phyloP scores from a whole-genome alignment of 2,888 invertebrate species.

The Saturnia japonica region DNA sequence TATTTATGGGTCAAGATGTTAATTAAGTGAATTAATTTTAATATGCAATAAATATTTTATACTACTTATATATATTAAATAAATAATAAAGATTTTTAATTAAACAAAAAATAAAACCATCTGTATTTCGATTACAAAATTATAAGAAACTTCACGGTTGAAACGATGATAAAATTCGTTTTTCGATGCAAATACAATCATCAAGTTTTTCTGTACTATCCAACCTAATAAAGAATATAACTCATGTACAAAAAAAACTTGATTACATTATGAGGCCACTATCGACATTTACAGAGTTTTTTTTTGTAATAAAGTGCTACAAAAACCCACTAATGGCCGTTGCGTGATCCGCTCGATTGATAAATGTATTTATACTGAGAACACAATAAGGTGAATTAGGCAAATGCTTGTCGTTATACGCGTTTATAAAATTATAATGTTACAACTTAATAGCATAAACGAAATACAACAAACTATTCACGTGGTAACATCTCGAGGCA shows the following conservation, averaged over 20 bases:
- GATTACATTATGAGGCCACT: slow-evolving; percentile 22
- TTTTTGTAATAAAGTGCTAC: slow-evolving; percentile 14
- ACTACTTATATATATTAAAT: no score
- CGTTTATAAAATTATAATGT: slow-evolving; percentile 11
- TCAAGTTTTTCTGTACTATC: slow-evolving; percentile 38
- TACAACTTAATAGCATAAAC: not conserved
- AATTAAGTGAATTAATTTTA: not conserved
- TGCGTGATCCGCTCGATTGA: slow-evolving; percentile 20
- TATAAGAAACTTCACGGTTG: slow-evolving; percentile 45
- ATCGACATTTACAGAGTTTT: slow-evolving; percentile 20
- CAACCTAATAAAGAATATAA: slow-evolving; percentile 21
- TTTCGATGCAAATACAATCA: slow-evolving; percentile 42
- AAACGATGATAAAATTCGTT: slow-evolving; percentile 44
- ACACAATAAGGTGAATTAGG: slow-evolving; percentile 18
- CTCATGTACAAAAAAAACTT: slow-evolving; percentile 25
- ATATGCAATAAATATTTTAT: not conserved
- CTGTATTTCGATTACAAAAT: not conserved
- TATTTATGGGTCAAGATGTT: no score
- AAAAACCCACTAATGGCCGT: slow-evolving; percentile 21
- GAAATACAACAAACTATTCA: not conserved
- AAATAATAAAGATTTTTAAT: no score
- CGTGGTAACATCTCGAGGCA: not conserved
- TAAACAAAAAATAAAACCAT: not conserved
- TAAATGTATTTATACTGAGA: slow-evolving; percentile 21
- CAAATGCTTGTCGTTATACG: slow-evolving; percentile 21